phyloP scores from a whole-genome alignment of 1,140 invertebrate species.

The Pseudomyrmex cubaensis region DNA sequence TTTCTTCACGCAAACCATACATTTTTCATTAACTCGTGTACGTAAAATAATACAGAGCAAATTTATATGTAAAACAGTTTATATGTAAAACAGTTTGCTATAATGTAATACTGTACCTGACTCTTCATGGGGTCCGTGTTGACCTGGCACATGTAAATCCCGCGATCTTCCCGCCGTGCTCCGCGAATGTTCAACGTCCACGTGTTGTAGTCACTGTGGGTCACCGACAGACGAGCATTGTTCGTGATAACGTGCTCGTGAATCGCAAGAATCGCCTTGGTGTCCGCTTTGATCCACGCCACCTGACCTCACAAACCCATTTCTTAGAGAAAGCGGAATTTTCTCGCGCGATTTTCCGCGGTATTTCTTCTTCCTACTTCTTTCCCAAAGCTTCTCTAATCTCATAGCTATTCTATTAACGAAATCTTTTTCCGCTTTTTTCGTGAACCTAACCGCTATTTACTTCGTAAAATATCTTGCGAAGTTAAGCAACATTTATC shows the following conservation, averaged over 20 bases:
- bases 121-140: constrained; percentile 97
- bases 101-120: constrained; percentile 87
- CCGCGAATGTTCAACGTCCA: constrained; percentile 94
- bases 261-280: constrained; percentile 95
- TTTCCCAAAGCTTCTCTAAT: constrained; percentile 30
- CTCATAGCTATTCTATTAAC: constrained; percentile 21
- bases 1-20: neutral
- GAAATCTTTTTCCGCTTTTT: neutral
- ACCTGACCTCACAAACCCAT: constrained; percentile 87
- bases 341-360: neutral
- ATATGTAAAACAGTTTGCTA: no score
- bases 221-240: constrained; percentile 93
- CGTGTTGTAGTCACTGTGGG: constrained; percentile 94
- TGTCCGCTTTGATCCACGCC: constrained; percentile 96
- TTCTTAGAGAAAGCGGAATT: constrained; percentile 59
- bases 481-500: neutral
- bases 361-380: neutral
- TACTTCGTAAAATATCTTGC: constrained; percentile 1
- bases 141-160: constrained; percentile 96
- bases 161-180: constrained; percentile 93
- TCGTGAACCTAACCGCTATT: neutral
- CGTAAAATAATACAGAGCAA: no score
- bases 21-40: neutral
- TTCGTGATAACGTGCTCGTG: constrained; percentile 97
- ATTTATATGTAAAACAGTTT: no score